These are phyloP conservation scores for Oncorhynchus masou DNA, from an alignment of 2,113 vertebrate genomes.

Conservation along the genomic window DNA sequence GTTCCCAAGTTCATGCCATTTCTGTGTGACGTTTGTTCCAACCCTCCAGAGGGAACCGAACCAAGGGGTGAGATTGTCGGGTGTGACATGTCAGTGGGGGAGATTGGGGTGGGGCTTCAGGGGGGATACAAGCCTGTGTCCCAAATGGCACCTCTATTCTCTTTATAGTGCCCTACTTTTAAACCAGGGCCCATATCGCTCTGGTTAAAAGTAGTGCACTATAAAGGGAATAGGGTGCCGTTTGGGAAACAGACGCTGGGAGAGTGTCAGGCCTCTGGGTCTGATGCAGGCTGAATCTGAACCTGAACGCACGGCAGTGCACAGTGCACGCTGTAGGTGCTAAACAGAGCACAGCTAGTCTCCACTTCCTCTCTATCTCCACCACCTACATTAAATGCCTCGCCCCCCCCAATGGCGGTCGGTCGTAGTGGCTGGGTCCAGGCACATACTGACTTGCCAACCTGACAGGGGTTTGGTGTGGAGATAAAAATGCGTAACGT, in stretches of 20 bases:
- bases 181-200: too few species aligned
- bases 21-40: conserved; percentile 82
- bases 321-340: conserved; percentile 79
- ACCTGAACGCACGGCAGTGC: not conserved
- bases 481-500: conserved; percentile 67
- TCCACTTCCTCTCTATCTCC: conserved; percentile 58
- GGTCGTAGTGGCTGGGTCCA: conserved; percentile 47
- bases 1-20: conserved; percentile 57
- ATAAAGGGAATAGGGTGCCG: too few species aligned
- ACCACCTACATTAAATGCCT: conserved; percentile 65
- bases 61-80: conserved; percentile 76
- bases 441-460: conserved; percentile 43
- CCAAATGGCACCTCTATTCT: too few species aligned
- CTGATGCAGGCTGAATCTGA: conserved; percentile 86
- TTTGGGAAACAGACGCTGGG: conserved; percentile 75
- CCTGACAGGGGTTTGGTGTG: conserved; percentile 64
- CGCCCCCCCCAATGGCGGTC: conserved; percentile 59
- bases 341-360: conserved; percentile 84
- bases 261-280: conserved; percentile 81
- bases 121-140: conserved; percentile 66
- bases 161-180: too few species aligned
- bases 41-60: conserved; percentile 81
- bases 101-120: conserved; percentile 75
- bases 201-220: too few species aligned
- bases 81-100: conserved; percentile 86